These are phyloP conservation scores for Tachina lurida DNA, from an alignment of 2,888 invertebrate genomes.

Conservation along the genomic window DNA sequence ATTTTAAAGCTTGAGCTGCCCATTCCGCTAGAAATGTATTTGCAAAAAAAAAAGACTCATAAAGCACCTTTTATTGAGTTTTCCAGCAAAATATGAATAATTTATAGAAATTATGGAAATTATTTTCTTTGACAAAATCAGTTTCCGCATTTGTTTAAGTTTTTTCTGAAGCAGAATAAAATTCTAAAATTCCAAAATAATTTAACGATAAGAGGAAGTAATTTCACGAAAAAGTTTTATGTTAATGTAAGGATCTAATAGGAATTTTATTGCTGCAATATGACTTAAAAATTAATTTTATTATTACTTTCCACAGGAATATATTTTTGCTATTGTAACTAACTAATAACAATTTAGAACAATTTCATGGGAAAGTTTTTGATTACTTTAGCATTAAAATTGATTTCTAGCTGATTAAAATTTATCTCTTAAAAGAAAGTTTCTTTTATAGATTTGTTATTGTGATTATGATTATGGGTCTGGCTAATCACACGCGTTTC, in stretches of 20 bases:
- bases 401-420: not conserved
- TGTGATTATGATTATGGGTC: not conserved
- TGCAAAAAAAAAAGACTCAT: not conserved
- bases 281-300: not conserved
- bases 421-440: not conserved
- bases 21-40: not conserved
- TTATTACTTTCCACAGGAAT: slow-evolving; percentile 1
- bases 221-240: slow-evolving; percentile 44
- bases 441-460: not conserved
- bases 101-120: slow-evolving; percentile 29
- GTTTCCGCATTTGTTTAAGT: not conserved
- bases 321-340: not conserved
- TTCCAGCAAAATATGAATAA: not conserved
- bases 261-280: slow-evolving; percentile 33
- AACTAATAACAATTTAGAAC: not conserved
- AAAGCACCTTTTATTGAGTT: slow-evolving; percentile 24
- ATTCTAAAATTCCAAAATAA: slow-evolving; percentile 18
- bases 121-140: slow-evolving; percentile 10
- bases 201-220: slow-evolving; percentile 49
- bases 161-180: slow-evolving; percentile 5
- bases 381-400: not conserved
- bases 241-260: slow-evolving; percentile 42
- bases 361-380: not conserved
- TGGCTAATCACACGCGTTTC: too few relatives aligned
- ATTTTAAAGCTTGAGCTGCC: not conserved